phyloP scores from a whole-genome alignment of 2,888 invertebrate genomes.

The Phyllotreta cruciferae region DNA sequence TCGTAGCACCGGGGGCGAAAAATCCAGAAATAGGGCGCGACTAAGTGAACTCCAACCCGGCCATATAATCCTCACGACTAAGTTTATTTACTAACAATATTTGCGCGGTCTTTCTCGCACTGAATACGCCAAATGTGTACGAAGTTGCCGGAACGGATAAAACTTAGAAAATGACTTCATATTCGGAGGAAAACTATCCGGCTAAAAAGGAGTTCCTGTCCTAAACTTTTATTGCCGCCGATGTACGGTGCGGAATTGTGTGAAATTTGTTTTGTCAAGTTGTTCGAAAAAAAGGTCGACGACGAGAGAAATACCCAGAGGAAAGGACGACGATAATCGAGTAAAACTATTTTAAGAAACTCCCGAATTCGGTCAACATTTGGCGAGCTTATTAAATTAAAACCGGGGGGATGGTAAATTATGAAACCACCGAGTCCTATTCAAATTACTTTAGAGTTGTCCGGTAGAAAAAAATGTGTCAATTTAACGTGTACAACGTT shows the following conservation, averaged over 20 bases:
- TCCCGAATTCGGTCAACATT: too few relatives aligned
- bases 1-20: background rate
- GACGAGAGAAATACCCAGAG: background rate
- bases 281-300: background rate
- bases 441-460: too few relatives aligned
- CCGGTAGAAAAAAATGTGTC: too few relatives aligned
- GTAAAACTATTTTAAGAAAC: too few relatives aligned
- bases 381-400: too few relatives aligned
- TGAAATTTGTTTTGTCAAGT: constrained; percentile 9
- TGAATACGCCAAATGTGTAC: constrained; percentile 13
- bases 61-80: background rate
- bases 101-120: constrained; percentile 11
- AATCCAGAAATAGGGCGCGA: background rate
- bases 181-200: constrained; percentile 19
- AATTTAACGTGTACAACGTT: too few relatives aligned
- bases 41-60: constrained; percentile 3
- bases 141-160: constrained; percentile 12
- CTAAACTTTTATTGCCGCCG: constrained; percentile 19
- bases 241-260: background rate
- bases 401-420: too few relatives aligned
- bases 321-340: too few relatives aligned
- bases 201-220: constrained; percentile 9
- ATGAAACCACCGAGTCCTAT: too few relatives aligned
- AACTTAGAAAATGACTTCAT: constrained; percentile 30
- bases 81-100: constrained; percentile 32